Evolutionary conservation across 2,888 invertebrate species (phyloP).

Genomic region (Brachypalpus laphriformis): DNA sequence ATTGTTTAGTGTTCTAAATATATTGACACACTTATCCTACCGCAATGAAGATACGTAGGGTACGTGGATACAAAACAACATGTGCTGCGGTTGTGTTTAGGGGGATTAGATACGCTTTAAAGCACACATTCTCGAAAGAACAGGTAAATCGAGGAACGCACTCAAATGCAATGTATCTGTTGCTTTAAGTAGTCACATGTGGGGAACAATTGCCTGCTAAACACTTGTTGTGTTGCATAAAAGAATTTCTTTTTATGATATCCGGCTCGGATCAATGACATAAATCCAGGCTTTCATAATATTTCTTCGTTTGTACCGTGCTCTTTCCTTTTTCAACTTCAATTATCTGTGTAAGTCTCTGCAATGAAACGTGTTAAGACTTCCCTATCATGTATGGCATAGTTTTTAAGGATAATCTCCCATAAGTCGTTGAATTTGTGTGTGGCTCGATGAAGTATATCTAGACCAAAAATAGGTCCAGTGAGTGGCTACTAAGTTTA

Average conservation of each 20-base stretch:
- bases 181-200: constrained; percentile 25
- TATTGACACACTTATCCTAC: constrained; percentile 60
- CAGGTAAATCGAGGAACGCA: background rate
- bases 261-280: background rate
- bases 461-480: too few relatives aligned
- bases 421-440: too few relatives aligned
- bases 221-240: constrained; percentile 8
- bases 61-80: constrained; percentile 33
- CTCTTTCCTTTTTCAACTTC: too few relatives aligned
- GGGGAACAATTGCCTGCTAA: background rate
- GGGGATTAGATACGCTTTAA: constrained; percentile 14
- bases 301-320: background rate
- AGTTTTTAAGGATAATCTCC: too few relatives aligned
- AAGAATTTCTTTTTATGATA: background rate
- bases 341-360: too few relatives aligned
- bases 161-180: background rate
- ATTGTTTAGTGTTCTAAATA: constrained; percentile 46
- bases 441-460: too few relatives aligned
- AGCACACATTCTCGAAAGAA: constrained; percentile 8
- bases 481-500: too few relatives aligned
- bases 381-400: too few relatives aligned
- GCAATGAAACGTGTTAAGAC: too few relatives aligned
- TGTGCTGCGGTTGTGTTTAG: constrained; percentile 15
- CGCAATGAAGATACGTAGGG: constrained; percentile 17
- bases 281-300: background rate